phyloP scores from a whole-genome alignment of 2,113 vertebrate genomes.

The Tamias sibiricus region DNA sequence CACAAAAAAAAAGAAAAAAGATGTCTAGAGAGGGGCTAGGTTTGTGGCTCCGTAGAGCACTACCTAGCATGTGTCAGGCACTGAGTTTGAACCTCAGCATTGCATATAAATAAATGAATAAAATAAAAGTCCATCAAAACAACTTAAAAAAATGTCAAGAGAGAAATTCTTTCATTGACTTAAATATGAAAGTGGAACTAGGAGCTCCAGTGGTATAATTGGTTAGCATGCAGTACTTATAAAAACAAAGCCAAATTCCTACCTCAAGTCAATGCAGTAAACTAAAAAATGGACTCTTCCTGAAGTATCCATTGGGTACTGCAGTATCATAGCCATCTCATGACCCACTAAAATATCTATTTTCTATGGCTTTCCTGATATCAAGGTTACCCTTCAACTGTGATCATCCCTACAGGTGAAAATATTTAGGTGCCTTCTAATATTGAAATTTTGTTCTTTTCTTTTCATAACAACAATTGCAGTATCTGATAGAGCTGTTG shows the following conservation, averaged over 20 bases:
- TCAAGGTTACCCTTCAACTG: background rate
- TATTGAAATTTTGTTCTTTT: background rate
- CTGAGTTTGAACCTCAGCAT: too few relatives aligned
- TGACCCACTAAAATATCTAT: background rate
- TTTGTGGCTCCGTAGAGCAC: too few relatives aligned
- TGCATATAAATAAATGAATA: too few relatives aligned
- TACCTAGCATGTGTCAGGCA: too few relatives aligned
- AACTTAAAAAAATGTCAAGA: too few relatives aligned
- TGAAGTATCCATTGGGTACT: background rate
- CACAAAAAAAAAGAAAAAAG: too few relatives aligned
- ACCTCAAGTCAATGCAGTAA: background rate
- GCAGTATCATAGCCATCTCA: background rate
- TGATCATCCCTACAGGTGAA: background rate
- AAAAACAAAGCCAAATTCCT: slow-evolving; percentile 11
- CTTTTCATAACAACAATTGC: background rate
- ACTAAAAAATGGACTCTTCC: background rate
- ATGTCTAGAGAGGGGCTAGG: too few relatives aligned
- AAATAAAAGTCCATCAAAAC: too few relatives aligned
- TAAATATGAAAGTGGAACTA: background rate
- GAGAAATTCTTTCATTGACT: background rate
- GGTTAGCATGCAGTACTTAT: too few relatives aligned
- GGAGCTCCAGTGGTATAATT: too few relatives aligned
- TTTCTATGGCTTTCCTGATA: background rate
- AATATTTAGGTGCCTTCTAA: background rate
- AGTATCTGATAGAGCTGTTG: background rate